Percentiles rank a stretch among this genome's conserved stretches.
Conservation (phyloP, 2,888 invertebrate species). For the Troides helena region DNA sequence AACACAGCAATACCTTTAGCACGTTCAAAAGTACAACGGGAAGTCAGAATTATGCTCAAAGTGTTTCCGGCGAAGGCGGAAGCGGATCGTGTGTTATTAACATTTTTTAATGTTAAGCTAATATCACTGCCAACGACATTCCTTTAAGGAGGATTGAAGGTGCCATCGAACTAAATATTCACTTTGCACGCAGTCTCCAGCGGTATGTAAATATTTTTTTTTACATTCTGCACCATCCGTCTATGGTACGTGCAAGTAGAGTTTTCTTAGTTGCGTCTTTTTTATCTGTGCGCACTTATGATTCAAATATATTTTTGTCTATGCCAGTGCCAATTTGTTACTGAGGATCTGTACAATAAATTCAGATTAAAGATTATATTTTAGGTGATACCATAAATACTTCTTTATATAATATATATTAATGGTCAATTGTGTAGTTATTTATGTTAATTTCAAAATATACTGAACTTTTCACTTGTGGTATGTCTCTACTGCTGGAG, state of each 20-base stretch:
- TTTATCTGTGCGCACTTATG: constrained; percentile 2
- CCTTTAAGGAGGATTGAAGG: constrained; percentile 49
- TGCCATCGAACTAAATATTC: constrained; percentile 50
- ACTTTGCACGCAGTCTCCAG: constrained; percentile 32
- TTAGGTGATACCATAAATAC: not conserved
- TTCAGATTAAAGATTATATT: constrained; percentile 3
- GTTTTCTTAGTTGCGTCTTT: not conserved
- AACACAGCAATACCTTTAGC: constrained; percentile 30
- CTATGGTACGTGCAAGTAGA: constrained; percentile 8
- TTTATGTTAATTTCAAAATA: not conserved
- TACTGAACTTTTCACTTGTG: too few species aligned
- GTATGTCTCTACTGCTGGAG: too few species aligned
- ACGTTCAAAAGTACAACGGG: constrained; percentile 37
- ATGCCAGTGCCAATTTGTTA: constrained; percentile 14
- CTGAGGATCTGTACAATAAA: constrained; percentile 12
- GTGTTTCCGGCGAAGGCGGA: constrained; percentile 45
- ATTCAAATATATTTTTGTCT: constrained; percentile 10
- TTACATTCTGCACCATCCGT: constrained; percentile 2
- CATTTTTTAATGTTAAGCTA: constrained; percentile 44
- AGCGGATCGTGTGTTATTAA: constrained; percentile 42
- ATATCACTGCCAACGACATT: constrained; percentile 72
- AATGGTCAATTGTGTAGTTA: constrained; percentile 1
- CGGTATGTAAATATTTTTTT: constrained; percentile 18
- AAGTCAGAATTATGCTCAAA: constrained; percentile 64
- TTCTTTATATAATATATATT: not conserved